phyloP scores from a whole-genome alignment of 2,888 invertebrate genomes.

The Andrena chrysosceles region DNA sequence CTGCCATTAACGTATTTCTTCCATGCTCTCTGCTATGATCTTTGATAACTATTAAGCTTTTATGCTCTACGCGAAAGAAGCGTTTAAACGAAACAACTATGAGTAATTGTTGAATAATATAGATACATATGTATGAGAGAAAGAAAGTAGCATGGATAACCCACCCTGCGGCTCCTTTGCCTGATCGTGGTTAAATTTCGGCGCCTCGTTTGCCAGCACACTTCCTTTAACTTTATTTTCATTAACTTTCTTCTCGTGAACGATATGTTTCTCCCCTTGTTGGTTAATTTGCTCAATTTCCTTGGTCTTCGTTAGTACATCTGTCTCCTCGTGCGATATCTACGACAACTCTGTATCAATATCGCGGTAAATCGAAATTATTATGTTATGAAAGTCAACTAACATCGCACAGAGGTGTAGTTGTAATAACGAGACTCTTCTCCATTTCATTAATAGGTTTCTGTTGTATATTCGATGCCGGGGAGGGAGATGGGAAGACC shows the following conservation, averaged over 20 bases:
- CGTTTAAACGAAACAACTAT: not conserved
- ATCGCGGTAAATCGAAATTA: not conserved
- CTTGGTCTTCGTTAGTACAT: conserved; percentile 26
- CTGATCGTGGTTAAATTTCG: conserved; percentile 50
- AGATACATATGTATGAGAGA: not conserved
- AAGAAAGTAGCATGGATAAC: not conserved
- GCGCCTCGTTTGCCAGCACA: conserved; percentile 22
- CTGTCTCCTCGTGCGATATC: conserved; percentile 60
- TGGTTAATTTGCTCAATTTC: conserved; percentile 31
- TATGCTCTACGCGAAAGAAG: conserved; percentile 52
- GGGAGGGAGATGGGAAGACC: conserved; percentile 68
- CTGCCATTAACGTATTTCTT: conserved; percentile 67
- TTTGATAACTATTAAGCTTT: conserved; percentile 62
- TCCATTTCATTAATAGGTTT: conserved; percentile 59
- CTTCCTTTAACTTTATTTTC: conserved; percentile 43
- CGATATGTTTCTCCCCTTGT: conserved; percentile 29
- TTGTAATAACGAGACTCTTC: conserved; percentile 66
- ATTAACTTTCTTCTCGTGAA: conserved; percentile 40
- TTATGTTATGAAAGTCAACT: conserved; percentile 26
- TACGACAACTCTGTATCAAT: conserved; percentile 17
- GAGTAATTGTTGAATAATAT: not conserved
- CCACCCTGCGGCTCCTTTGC: conserved; percentile 60
- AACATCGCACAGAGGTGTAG: conserved; percentile 71
- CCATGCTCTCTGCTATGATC: conserved; percentile 62
- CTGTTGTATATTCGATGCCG: conserved; percentile 64